phyloP scores from a whole-genome alignment of 2,888 invertebrate genomes.

The Scrobipalpa costella region DNA sequence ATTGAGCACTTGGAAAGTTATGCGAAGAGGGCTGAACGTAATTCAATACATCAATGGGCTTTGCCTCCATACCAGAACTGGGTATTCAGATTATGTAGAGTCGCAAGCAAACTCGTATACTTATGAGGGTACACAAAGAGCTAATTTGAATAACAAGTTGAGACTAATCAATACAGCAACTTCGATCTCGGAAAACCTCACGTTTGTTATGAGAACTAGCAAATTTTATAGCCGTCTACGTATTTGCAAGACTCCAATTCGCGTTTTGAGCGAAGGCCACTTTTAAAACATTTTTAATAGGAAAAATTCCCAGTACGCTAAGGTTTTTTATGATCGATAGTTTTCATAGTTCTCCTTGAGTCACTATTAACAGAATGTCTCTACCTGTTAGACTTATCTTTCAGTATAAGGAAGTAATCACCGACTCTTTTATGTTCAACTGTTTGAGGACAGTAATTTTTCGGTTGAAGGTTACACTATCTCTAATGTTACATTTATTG shows the following conservation, averaged over 20 bases:
- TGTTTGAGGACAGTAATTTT: neutral
- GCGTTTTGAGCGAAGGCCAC: neutral
- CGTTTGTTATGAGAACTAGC: conserved; percentile 14
- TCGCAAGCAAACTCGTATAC: neutral
- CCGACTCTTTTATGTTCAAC: neutral
- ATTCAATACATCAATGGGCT: conserved; percentile 25
- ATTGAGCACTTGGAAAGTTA: conserved; percentile 17
- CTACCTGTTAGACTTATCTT: too few relatives aligned
- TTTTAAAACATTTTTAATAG: neutral
- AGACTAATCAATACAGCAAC: conserved; percentile 7
- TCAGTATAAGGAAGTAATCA: neutral
- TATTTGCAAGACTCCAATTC: neutral
- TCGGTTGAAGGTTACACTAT: neutral
- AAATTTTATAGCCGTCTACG: conserved; percentile 13
- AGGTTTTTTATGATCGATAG: neutral
- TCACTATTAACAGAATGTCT: neutral
- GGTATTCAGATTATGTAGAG: conserved; percentile 16
- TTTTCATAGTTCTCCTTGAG: neutral
- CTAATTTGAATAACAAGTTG: conserved; percentile 17
- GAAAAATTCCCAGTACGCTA: neutral
- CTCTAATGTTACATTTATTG: neutral
- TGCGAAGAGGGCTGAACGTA: conserved; percentile 16
- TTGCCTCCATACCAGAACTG: conserved; percentile 2
- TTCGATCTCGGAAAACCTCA: conserved; percentile 10
- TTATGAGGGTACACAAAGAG: conserved; percentile 16